phyloP scores from a whole-genome alignment of 2,113 vertebrate species.

The Cnemophilus loriae region DNA sequence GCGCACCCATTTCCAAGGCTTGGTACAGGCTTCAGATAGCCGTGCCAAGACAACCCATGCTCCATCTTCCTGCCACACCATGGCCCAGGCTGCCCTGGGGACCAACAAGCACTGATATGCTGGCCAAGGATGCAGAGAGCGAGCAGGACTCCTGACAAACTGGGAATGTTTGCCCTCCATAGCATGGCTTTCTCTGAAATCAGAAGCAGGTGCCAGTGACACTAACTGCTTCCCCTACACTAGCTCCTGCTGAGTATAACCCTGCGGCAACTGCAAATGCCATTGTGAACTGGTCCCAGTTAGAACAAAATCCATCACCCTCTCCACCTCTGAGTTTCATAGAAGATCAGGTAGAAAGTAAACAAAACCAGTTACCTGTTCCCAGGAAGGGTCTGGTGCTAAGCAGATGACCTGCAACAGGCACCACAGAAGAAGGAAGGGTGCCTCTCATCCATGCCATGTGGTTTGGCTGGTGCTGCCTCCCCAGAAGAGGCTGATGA shows the following conservation, averaged over 20 bases:
- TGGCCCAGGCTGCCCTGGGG: not conserved
- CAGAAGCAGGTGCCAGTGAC: not conserved
- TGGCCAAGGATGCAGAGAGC: not conserved
- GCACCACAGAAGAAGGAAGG: not conserved
- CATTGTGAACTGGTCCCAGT: rapidly evolving
- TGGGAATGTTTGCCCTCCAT: rapidly evolving
- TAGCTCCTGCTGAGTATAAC: not conserved
- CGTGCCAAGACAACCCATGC: rapidly evolving
- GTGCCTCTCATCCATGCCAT: not conserved
- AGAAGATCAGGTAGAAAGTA: not conserved
- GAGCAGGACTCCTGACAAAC: not conserved
- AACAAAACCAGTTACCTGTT: not conserved
- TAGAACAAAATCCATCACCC: not conserved
- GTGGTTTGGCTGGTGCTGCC: not conserved
- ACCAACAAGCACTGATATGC: not conserved
- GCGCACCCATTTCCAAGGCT: not conserved
- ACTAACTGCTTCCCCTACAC: not conserved
- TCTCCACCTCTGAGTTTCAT: not conserved
- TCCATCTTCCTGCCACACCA: not conserved
- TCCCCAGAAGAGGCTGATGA: not conserved
- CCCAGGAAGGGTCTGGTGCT: not conserved
- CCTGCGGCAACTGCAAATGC: not conserved
- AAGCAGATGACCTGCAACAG: not conserved
- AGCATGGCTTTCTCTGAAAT: not conserved
- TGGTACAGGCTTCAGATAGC: not conserved